Evolutionary conservation across 2,888 invertebrate genomes (phyloP).

Genomic region (Aquatica leii): DNA sequence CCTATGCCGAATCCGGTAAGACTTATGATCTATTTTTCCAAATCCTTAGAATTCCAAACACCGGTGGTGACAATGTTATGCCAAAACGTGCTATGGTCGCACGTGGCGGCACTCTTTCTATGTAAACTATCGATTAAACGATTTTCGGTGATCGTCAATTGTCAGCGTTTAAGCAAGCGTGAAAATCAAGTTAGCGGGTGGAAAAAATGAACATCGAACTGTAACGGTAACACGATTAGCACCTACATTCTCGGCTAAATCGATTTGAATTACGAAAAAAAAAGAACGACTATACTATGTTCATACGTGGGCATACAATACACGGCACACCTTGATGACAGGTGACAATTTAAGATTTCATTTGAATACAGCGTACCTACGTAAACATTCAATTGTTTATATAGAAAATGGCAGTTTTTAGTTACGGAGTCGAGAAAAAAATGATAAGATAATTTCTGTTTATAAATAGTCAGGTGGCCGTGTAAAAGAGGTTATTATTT

Average conservation of each 20-base stretch:
- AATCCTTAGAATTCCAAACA: too few relatives aligned
- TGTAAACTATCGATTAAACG: too few relatives aligned
- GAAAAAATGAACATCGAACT: conserved; percentile 9
- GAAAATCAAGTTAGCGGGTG: conserved; percentile 1
- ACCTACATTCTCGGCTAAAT: conserved; percentile 25
- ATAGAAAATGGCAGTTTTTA: not conserved
- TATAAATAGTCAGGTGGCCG: conserved; percentile 5
- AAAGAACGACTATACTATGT: conserved; percentile 32
- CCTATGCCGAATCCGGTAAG: too few relatives aligned
- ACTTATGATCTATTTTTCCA: too few relatives aligned
- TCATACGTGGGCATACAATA: conserved; percentile 45
- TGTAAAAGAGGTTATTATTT: conserved; percentile 1
- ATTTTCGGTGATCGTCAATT: too few relatives aligned
- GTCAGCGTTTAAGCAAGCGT: conserved; percentile 18
- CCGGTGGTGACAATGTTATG: too few relatives aligned
- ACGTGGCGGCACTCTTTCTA: too few relatives aligned
- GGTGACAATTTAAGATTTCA: conserved; percentile 45
- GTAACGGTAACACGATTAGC: conserved; percentile 35
- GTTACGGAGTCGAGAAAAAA: conserved; percentile 14
- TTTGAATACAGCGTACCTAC: conserved; percentile 42
- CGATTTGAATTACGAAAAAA: conserved; percentile 5
- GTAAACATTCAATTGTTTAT: conserved; percentile 24
- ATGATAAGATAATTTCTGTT: conserved; percentile 12
- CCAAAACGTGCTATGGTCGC: too few relatives aligned
- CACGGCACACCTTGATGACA: conserved; percentile 48